Evolutionary conservation across 1,140 invertebrate species (phyloP), one percentile per base, ranked within the genome.

Genomic region (Vollenhovia emeryi): DNA sequence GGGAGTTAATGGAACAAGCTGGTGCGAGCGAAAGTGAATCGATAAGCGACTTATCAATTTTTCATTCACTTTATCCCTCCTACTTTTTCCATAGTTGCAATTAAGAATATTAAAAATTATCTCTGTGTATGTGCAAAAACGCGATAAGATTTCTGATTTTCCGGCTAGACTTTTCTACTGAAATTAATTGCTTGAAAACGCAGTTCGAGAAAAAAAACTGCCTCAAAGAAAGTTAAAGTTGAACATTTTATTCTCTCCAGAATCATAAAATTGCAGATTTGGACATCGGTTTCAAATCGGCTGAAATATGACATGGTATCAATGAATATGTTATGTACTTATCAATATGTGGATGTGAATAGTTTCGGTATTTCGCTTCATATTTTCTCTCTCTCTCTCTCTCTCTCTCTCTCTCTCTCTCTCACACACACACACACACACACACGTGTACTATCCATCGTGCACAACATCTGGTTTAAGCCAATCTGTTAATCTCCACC

Each of bases 401-500:
- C 27, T 52, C 45, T 4, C 33, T 5, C 7, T 43, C 27, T 48
- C 24, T 21, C 24, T 71, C 18, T 27, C 27, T 52, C 45, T 4
- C 33, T 5, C 7, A n/a, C n/a, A n/a, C n/a, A n/a, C n/a, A n/a
- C n/a, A n/a, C n/a, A n/a, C n/a, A n/a, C n/a, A n/a, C n/a, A n/a
- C n/a, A n/a, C n/a, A n/a, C n/a, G n/a, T n/a, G n/a, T n/a, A n/a
- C n/a, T 48, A 43, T 78, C 13, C 43, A 30, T 84, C 36, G 15
- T 43, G 75, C 48, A 64, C 40, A 76, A 13, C 48, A 69, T 69
- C 48, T 79, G 69, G 68, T 27, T 69, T 11, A 66, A 80, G 48
- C 18, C 48, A 71, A 18, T 18, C 13, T 33, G 50, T 80, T 80
- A 66, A 78, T 59, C 43, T 21, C 36, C 50, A 43, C 36, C 50